Base-by-base conservation (phyloP, 2,113 vertebrate genomes). In the Okapia johnstoni region DNA sequence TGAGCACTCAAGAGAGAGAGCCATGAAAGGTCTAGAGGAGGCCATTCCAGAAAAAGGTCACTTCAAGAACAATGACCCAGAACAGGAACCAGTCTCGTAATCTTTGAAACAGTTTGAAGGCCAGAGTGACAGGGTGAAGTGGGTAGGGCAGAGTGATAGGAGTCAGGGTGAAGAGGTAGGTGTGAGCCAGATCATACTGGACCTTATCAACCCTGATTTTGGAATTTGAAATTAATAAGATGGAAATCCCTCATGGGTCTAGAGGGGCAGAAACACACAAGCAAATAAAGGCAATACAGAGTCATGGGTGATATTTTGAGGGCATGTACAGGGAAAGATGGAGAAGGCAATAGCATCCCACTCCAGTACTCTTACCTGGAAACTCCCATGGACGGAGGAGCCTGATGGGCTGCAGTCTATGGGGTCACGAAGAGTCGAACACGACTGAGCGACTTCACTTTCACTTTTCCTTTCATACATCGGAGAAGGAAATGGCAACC, bases 131-230 rank as follows among this genome's bases (percentile, higher is more conserved):
- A 76, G 46, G 33, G 33, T 61, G 15, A 92, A 19, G 58, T 26
- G 85, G 88, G 76, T 76, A 50, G 63, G 77, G 14, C 94, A 54
- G 88, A 90, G 17, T n/a, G 81, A 25, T 13, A 63, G 40, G 25
- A 66, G 58, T 73, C 5, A 14, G 46, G 84, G 61, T 36, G 52
- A 85, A 61, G 90, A 96, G 10, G 52, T 25, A 15, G 46, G 40
- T 16, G 2, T 54, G 57, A 90, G n/a, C 85, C 85, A 61, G 36
- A 85, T 95, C 40, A 2, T 19, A 8, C 12, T 23, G 11, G 83
- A 57, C 61, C 36, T 96, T 83, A 91, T 93, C 93, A 96, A 50
- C 50, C 50, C 77, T 93, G 92, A 91, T 96, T 46, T 63, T 61
- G 52, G 77, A 95, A 94, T 91, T 81, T 96, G 66, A 94, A 86